Percentiles rank a stretch among this genome's conserved stretches.
Evolutionary conservation across 2,888 invertebrate genomes (phyloP).

Genomic region (Oxycera nigricornis): DNA sequence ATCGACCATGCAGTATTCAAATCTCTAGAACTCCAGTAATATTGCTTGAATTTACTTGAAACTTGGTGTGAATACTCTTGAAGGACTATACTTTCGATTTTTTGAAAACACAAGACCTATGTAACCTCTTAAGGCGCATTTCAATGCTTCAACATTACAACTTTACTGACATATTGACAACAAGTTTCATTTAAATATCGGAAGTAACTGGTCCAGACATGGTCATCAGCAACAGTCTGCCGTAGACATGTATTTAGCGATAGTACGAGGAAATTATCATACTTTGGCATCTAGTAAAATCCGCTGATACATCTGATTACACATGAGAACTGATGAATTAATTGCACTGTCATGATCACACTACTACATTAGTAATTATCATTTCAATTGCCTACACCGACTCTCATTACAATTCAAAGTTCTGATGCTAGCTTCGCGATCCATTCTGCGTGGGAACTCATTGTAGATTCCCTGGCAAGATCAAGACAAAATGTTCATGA

Average conservation of each 20-base stretch:
- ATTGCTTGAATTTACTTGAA: too few species aligned
- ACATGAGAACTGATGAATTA: slow-evolving; percentile 22
- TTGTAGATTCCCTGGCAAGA: slow-evolving; percentile 22
- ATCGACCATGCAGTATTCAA: too few species aligned
- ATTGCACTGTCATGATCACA: slow-evolving; percentile 28
- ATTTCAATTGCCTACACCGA: slow-evolving; percentile 22
- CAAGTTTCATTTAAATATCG: too few species aligned
- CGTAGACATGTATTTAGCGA: background rate
- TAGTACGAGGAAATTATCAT: background rate
- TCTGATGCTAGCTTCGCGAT: too few species aligned
- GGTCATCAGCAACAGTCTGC: background rate
- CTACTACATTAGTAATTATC: background rate
- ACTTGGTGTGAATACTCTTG: too few species aligned
- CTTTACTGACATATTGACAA: too few species aligned
- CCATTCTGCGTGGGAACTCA: slow-evolving; percentile 35
- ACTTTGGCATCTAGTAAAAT: background rate
- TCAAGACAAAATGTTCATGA: slow-evolving; percentile 38
- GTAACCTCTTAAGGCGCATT: too few species aligned
- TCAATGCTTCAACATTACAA: too few species aligned
- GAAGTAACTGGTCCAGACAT: slow-evolving; percentile 1
- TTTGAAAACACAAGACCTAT: too few species aligned
- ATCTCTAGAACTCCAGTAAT: too few species aligned
- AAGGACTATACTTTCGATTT: too few species aligned
- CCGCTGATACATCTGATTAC: background rate
- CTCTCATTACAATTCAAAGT: too few species aligned